Conservation (phyloP, 2,888 invertebrate species). For the Meganola albula region DNA sequence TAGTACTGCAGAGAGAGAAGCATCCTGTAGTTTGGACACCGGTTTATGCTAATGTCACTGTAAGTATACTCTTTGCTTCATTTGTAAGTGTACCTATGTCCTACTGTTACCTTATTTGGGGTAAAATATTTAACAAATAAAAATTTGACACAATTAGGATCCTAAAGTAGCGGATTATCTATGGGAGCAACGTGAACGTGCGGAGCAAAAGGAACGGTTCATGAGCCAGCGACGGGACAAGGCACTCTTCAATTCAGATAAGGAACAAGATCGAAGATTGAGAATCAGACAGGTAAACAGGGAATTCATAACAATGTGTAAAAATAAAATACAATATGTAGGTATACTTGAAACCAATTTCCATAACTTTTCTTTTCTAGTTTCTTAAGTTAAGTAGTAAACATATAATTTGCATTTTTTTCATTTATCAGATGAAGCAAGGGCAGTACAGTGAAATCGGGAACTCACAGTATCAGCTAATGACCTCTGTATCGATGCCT, state of each 20-base stretch:
- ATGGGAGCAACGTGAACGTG: conserved; percentile 90
- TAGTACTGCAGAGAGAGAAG: conserved; percentile 89
- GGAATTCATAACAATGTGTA: background rate
- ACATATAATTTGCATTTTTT: background rate
- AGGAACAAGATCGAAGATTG: conserved; percentile 81
- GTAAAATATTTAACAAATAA: too few species aligned
- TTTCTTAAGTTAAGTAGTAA: background rate
- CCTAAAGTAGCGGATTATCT: conserved; percentile 94
- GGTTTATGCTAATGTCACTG: conserved; percentile 94
- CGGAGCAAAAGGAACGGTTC: conserved; percentile 86
- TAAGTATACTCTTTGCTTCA: conserved; percentile 49
- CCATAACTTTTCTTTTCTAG: background rate
- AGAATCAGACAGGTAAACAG: conserved; percentile 59
- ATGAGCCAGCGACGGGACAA: conserved; percentile 81
- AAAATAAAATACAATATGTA: background rate
- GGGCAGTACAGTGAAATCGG: conserved; percentile 80
- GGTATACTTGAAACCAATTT: background rate
- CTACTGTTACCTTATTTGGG: too few species aligned
- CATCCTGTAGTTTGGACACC: conserved; percentile 98
- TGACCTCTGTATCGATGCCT: conserved; percentile 96
- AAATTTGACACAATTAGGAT: conserved; percentile 71
- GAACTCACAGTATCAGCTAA: conserved; percentile 84
- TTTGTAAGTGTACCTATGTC: too few species aligned
- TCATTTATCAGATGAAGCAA: conserved; percentile 74
- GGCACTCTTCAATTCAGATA: conserved; percentile 78